Conservation (phyloP, 2,888 invertebrate genomes). For the Drosophila kambysellisi region DNA sequence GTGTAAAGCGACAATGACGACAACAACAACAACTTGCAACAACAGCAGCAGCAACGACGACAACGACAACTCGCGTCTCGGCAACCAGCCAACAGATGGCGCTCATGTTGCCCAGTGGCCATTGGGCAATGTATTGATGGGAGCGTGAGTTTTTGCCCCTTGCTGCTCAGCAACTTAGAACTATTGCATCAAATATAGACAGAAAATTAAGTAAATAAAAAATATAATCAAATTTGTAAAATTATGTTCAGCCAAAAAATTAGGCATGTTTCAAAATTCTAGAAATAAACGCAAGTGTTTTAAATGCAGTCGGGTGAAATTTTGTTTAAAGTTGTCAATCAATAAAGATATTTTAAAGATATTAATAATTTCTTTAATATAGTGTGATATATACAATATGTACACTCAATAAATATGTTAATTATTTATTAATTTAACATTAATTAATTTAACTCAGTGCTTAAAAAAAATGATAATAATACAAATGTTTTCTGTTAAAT, state of each 20-base stretch:
- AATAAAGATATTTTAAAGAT: no score
- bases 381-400: not conserved
- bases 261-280: not conserved
- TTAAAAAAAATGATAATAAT: no score
- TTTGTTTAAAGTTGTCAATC: no score
- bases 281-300: no score
- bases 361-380: not conserved
- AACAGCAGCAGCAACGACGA: not conserved
- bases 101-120: conserved; percentile 37
- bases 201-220: not conserved
- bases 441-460: not conserved
- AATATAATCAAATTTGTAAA: not conserved
- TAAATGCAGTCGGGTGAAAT: no score
- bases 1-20: conserved; percentile 65
- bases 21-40: conserved; percentile 12
- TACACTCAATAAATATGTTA: not conserved
- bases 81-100: conserved; percentile 61
- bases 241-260: not conserved
- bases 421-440: not conserved
- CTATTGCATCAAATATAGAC: conserved; percentile 2
- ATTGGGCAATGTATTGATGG: conserved; percentile 36
- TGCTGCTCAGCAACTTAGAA: not conserved
- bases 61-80: conserved; percentile 14
- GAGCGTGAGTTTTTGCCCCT: conserved; percentile 12
- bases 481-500: not conserved